Evolutionary conservation across 2,888 invertebrate species (phyloP), one percentile per base, ranked within the genome.

Genomic region (Ornithoptera alexandrae): DNA sequence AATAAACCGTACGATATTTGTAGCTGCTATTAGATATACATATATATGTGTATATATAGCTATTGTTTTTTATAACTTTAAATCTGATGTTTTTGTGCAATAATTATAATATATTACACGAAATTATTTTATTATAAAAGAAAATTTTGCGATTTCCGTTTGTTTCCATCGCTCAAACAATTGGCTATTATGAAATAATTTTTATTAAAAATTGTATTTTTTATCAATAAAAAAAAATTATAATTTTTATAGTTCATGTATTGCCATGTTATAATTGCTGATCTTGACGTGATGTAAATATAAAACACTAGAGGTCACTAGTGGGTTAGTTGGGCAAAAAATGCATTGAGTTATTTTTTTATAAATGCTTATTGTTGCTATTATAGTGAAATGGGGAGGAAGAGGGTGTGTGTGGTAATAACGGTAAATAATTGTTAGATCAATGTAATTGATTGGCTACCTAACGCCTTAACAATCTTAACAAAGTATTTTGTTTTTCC

Each of bases 391-490:
- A n/a, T 12, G 50, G 50, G 57, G 30, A 5, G 30, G 30, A 5
- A 3, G 30, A 3, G 30, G 24, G 24, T 22, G 22, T 22, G 24
- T 24, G 30, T 42, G 22, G 17, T 65, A 42, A 22, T 22, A 42
- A n/a, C 58, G 42, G 58, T 60, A 60, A 42, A 60, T 18, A 30
- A n/a, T 24, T 42, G 58, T 17, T 17, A 65, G 58, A 66, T 60
- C 59, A 60, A 66, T 66, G 20, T 50, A 59, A 59, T 65, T 59
- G 65, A 65, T 65, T 60, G 30, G 6, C 6, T 59, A 24, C 59
- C 30, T 6, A 66, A 66, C 58, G 22, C 7, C 36, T 20, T 18
- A 53, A 53, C n/a, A 53, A 53, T 53, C 18, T 53, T 53, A 53
- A n/a, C 18, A 1, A 53, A n/a, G 1, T 12, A n/a, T 53, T 18